Conservation (phyloP, 2,888 invertebrate genomes). For the Drosophila mettleri region DNA sequence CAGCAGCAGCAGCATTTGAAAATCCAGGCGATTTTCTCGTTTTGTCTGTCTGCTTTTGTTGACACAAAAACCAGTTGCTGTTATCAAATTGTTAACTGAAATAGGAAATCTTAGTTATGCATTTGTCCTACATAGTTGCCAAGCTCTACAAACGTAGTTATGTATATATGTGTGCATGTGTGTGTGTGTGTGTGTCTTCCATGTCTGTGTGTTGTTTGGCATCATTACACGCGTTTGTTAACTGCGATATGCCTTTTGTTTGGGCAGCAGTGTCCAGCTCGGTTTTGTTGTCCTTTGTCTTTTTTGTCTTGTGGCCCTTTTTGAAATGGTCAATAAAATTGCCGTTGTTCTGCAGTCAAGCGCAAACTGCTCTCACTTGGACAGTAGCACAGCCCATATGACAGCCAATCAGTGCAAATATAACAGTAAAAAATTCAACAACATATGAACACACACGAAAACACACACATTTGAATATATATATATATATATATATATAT, state of each 20-base stretch:
- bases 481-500: no score
- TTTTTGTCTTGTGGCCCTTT: slow-evolving; percentile 48
- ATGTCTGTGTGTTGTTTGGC: slow-evolving; percentile 43
- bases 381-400: slow-evolving; percentile 31
- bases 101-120: slow-evolving; percentile 79
- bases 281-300: slow-evolving; percentile 31
- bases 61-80: slow-evolving; percentile 69
- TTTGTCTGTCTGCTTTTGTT: slow-evolving; percentile 47
- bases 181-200: slow-evolving; percentile 14
- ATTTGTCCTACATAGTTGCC: slow-evolving; percentile 54
- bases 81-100: slow-evolving; percentile 78
- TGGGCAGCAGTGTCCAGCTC: slow-evolving; percentile 25
- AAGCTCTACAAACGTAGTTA: slow-evolving; percentile 24
- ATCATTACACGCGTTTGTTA: slow-evolving; percentile 66
- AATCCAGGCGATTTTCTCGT: slow-evolving; percentile 45
- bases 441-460: not conserved
- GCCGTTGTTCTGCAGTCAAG: slow-evolving; percentile 55
- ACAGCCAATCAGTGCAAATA: slow-evolving; percentile 67
- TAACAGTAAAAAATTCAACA: slow-evolving; percentile 58
- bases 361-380: slow-evolving; percentile 59
- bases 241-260: slow-evolving; percentile 61
- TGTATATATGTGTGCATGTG: not conserved
- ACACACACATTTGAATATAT: slow-evolving; percentile 38
- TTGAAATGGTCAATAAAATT: slow-evolving; percentile 66
- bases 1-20: slow-evolving; percentile 14